Conservation (phyloP, 2,888 invertebrate species). For the Candidula unifasciata region DNA sequence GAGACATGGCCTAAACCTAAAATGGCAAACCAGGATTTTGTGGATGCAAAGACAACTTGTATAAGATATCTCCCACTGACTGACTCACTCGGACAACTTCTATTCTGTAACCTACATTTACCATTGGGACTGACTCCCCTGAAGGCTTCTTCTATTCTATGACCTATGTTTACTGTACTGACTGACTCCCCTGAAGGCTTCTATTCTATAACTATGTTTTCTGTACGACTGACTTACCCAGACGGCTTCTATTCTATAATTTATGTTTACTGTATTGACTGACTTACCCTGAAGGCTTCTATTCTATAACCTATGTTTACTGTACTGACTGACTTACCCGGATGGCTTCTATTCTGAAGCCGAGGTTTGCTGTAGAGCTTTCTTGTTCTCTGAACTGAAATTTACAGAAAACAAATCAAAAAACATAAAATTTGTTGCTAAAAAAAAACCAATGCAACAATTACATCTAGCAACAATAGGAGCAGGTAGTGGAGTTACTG, state of each 20-base stretch:
- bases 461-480: no score
- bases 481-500: no score
- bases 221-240: not conserved
- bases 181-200: slow-evolving; percentile 51
- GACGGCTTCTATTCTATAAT: not conserved
- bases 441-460: no score
- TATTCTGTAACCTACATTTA: not conserved
- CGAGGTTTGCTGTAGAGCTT: slow-evolving; percentile 93
- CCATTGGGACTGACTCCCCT: slow-evolving; percentile 79
- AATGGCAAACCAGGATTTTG: no score
- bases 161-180: slow-evolving; percentile 87
- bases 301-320: slow-evolving; percentile 93
- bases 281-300: slow-evolving; percentile 88
- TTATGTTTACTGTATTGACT: not conserved
- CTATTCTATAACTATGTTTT: not conserved
- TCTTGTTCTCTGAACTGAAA: slow-evolving; percentile 85
- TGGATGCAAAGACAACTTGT: no score
- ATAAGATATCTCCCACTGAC: no score
- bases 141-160: slow-evolving; percentile 93
- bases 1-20: no score
- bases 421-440: no score
- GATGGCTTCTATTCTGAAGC: slow-evolving; percentile 97
- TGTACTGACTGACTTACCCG: slow-evolving; percentile 82
- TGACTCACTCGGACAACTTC: not conserved
- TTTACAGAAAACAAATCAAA: not conserved